Evolutionary conservation across 2,113 vertebrate genomes (phyloP), one percentile per base, ranked within the genome.

Genomic region (Panthera uncia): DNA sequence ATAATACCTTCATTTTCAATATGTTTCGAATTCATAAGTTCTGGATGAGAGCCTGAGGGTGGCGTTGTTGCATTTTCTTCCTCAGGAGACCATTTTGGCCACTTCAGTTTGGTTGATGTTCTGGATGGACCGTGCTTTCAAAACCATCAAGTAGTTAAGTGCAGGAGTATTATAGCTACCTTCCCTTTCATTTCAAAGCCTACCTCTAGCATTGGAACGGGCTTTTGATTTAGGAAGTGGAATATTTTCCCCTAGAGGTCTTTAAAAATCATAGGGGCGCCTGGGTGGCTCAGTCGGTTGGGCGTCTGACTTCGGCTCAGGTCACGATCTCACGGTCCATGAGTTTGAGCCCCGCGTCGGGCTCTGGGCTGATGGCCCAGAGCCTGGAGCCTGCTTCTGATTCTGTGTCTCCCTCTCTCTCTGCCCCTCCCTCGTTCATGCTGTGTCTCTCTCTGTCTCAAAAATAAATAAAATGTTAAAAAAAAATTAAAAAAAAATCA

Each of bases 191-290:
- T 61, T 65, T 45, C 29, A 61, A 38, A 87, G 33, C 16, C 38
- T 86, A 16, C 11, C 31, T 83, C 38, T 94, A 18, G 61, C 66
- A 74, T 63, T 68, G 80, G 36, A 87, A 92, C 88, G 76, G 38
- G 5, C 4, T 88, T 31, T 87, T 90, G 27, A 65, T 63, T 92
- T 73, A 93, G 63, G 23, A 87, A 80, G 15, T 83, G 12, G 18
- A 74, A 68, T 82, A 78, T 87, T 94, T 97, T 93, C 88, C 69
- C 97, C 55, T 78, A 29, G 31, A 74, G 15, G 29, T 38, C 23
- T 84, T 96, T 68, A 18, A 69, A 89, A 94, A 71, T 29, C 31
- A 18, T 84, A 66, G 38, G 38, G 38, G 4, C 38, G 38, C 38
- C 38, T 38, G 38, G 38, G 38, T 38, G 38, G 38, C 38, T 38